phyloP scores from a whole-genome alignment of 2,888 invertebrate species.

The Sinelater perroti region DNA sequence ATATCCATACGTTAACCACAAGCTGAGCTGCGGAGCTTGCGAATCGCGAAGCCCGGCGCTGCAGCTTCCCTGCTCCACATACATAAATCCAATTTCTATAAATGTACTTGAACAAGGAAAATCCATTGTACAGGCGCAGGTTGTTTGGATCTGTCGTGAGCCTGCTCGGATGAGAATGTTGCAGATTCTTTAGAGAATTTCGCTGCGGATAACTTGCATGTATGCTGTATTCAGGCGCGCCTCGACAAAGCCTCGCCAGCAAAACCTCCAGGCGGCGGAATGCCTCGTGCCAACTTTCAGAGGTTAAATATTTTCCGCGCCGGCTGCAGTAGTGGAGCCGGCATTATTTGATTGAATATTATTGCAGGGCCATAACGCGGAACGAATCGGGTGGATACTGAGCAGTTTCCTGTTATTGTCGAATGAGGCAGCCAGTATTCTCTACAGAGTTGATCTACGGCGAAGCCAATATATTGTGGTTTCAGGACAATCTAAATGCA shows the following conservation, averaged over 20 bases:
- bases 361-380: too few species aligned
- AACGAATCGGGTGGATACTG: too few species aligned
- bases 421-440: too few species aligned
- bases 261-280: conserved; percentile 4
- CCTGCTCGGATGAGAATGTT: conserved; percentile 15
- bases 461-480: too few species aligned
- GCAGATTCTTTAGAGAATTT: conserved; percentile 20
- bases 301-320: neutral
- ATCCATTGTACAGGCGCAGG: conserved; percentile 25
- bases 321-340: too few species aligned
- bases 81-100: conserved; percentile 32
- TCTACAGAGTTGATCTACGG: too few species aligned
- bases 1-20: conserved; percentile 17
- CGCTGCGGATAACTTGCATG: conserved; percentile 14
- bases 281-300: conserved; percentile 11
- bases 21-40: conserved; percentile 6
- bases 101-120: conserved; percentile 31
- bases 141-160: conserved; percentile 27
- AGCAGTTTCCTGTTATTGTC: too few species aligned
- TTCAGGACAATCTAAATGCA: too few species aligned
- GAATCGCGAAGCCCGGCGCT: neutral
- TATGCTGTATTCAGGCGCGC: conserved; percentile 5
- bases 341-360: too few species aligned
- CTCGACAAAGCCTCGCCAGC: conserved; percentile 6
- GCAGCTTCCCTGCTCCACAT: conserved; percentile 18